Base-by-base conservation (phyloP, 2,113 vertebrate species). In the Synchiropus splendidus region DNA sequence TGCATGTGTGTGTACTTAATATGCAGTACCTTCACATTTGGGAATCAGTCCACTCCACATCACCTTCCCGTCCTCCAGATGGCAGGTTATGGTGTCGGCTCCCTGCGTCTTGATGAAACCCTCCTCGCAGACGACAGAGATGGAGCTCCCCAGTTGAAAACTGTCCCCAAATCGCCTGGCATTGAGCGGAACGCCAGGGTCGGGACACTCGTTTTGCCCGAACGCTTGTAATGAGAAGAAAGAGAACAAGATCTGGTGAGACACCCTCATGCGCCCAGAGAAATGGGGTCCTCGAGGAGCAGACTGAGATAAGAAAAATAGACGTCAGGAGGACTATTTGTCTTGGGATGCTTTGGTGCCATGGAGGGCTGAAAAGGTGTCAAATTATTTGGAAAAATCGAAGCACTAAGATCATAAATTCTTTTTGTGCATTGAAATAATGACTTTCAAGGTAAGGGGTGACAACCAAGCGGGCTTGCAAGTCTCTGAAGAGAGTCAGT, bases 51-150 rank as follows among this genome's bases (percentile, higher is more conserved):
- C 92, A 54, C 92, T 95, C 94, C 94, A 98, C 92, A 92, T 93
- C 40, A 96, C 92, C 75, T 92, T 95, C 31, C 88, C 88, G 56
- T 92, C 91, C 70, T 90, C 83, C 64, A 95, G 67, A 57, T 92
- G 87, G 47, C 94, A 98, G n/a, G 89, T 89, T 55, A 97, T 92
- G 64, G 92, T 97, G 84, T 97, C 92, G 21, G 92, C 89, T 51
- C 94, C 94, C 64, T 98, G 93, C 9, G 91, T 98, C 87, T 95
- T 97, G 69, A 98, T 97, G 81, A 98, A 98, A 56, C 94, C 94
- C 75, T 97, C 94, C 73, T 98, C 94, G 57, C 94, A 98, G 73
- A 92, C 91, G 67, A 97, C 90, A 31, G 92, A 95, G 64, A 98
- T 91, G 3, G 91, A 93, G 75, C 88, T 97, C 50, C 92, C 93